phyloP scores from a whole-genome alignment of 2,888 invertebrate genomes.

The Hydroisotoma schaefferi region DNA sequence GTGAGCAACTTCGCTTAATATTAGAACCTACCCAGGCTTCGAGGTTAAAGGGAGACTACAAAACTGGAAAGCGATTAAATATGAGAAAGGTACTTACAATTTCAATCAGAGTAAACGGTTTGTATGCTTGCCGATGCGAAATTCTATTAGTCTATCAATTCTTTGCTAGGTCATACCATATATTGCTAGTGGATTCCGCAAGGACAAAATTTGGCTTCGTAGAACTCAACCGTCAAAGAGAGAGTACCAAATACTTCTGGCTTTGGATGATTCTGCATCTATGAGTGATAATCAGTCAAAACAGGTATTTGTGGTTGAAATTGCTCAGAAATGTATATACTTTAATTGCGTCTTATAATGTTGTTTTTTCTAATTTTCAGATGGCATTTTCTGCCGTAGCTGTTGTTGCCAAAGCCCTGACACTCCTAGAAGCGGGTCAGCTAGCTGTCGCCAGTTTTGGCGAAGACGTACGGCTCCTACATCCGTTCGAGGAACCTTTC shows the following conservation, averaged over 20 bases:
- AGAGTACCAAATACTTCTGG: conserved; percentile 92
- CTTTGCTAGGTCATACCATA: conserved; percentile 79
- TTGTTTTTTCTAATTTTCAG: conserved; percentile 56
- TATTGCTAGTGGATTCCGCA: conserved; percentile 97
- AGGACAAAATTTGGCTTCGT: conserved; percentile 98
- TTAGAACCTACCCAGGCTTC: conserved; percentile 93
- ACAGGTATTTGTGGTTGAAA: conserved; percentile 48
- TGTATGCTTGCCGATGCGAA: neutral
- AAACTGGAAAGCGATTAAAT: conserved; percentile 94
- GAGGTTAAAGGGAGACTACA: conserved; percentile 87
- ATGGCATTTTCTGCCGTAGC: conserved; percentile 93
- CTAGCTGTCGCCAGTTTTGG: conserved; percentile 89
- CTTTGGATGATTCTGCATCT: conserved; percentile 91
- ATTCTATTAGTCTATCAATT: conserved; percentile 11
- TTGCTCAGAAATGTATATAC: neutral
- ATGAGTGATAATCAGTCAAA: conserved; percentile 88
- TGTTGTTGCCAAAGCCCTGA: conserved; percentile 79
- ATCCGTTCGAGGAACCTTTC: conserved; percentile 80
- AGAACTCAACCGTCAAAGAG: conserved; percentile 92
- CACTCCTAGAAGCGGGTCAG: conserved; percentile 89
- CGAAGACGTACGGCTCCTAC: conserved; percentile 77
- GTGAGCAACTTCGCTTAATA: conserved; percentile 88
- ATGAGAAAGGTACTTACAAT: conserved; percentile 71
- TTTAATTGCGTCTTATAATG: conserved; percentile 2
- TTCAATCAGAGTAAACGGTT: no score